Percentiles rank a stretch among this genome's conserved stretches.
phyloP scores from a whole-genome alignment of 2,113 vertebrate species.

The Talpa occidentalis region DNA sequence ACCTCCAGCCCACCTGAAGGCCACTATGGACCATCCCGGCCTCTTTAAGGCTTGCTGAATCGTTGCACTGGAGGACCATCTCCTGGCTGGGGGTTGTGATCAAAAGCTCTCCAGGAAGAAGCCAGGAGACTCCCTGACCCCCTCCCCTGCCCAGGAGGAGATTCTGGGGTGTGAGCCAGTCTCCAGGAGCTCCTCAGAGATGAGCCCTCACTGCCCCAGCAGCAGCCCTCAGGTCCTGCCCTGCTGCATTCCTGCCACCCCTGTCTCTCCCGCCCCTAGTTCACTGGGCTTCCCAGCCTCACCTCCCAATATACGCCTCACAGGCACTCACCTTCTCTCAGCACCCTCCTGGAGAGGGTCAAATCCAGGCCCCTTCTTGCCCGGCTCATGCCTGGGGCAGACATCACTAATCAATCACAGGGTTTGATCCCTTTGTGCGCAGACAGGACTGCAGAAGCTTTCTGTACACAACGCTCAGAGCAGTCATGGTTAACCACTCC shows the following conservation, averaged over 20 bases:
- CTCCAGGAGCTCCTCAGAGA: background rate
- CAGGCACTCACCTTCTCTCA: background rate
- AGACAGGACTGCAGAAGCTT: background rate
- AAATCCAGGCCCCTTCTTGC: no score
- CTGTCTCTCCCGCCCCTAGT: background rate
- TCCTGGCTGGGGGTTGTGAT: background rate
- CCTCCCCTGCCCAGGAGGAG: fast-evolving
- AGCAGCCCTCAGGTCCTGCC: no score
- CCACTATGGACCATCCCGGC: no score
- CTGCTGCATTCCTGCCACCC: background rate
- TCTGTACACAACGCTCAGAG: background rate
- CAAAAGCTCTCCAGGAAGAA: background rate
- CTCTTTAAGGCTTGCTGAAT: background rate
- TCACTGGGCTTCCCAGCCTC: background rate
- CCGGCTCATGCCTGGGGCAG: background rate
- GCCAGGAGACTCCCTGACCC: fast-evolving
- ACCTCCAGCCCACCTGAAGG: fast-evolving
- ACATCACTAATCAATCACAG: background rate
- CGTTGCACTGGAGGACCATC: background rate
- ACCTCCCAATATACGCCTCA: background rate
- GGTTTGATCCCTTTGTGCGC: background rate
- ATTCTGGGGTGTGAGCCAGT: background rate
- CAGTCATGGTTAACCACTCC: background rate
- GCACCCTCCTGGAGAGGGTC: background rate
- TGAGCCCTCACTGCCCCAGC: fast-evolving